These are phyloP conservation scores for Homarus americanus DNA, from an alignment of 1,140 invertebrate genomes.

Conservation along the genomic window DNA sequence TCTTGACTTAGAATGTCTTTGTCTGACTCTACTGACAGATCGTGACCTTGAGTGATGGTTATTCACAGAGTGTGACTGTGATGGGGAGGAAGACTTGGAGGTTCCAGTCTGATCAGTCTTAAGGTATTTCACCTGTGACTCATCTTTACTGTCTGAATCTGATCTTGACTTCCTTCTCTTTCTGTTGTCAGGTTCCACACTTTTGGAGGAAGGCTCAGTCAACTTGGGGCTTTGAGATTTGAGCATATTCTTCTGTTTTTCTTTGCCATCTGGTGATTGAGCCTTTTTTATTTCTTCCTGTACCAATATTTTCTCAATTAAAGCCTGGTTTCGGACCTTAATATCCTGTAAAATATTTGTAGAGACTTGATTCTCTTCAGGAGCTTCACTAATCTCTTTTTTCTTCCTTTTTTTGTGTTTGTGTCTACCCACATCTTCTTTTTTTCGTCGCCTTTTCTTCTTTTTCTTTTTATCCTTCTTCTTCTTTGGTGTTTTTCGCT, in stretches of 20 bases:
- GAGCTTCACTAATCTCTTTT: conserved; percentile 10
- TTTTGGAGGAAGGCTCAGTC: not conserved
- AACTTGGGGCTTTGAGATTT: conserved; percentile 11
- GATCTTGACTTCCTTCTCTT: not conserved
- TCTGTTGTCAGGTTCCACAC: not conserved
- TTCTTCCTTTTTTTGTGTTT: conserved; percentile 30
- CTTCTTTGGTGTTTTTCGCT: conserved; percentile 44
- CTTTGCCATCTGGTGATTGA: not conserved
- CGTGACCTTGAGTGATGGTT: not conserved
- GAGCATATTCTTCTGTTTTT: conserved; percentile 11
- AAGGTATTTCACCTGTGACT: not conserved
- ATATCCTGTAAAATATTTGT: conserved; percentile 21
- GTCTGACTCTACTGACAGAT: not conserved
- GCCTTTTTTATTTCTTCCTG: conserved; percentile 32
- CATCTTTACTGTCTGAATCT: not conserved
- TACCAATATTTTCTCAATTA: conserved; percentile 35
- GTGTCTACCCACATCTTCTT: conserved; percentile 25
- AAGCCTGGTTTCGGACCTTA: conserved; percentile 36
- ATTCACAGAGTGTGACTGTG: not conserved
- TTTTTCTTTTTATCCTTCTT: conserved; percentile 68
- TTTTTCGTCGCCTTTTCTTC: conserved; percentile 45
- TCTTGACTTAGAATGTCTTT: not conserved
- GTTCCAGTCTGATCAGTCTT: not conserved
- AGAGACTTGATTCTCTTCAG: not conserved
- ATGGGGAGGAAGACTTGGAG: conserved; percentile 1